Evolutionary conservation across 2,113 vertebrate genomes (phyloP).

Genomic region (Psephotus haematonotus): DNA sequence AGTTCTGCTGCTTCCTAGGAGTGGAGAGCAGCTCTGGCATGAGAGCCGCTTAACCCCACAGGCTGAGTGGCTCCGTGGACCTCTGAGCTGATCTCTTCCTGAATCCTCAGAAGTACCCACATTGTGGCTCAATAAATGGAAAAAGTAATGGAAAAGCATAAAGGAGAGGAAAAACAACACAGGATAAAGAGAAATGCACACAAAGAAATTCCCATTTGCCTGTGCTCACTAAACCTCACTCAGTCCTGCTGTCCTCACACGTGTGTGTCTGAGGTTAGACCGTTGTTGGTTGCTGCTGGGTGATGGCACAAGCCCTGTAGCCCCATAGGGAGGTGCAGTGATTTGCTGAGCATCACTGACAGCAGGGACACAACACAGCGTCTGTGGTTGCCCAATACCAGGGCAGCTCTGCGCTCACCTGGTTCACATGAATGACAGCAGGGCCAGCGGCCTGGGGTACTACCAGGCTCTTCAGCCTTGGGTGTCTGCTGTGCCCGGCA

Average conservation of each 20-base stretch:
- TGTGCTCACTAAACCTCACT: neutral
- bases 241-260: neutral
- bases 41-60: neutral
- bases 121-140: neutral
- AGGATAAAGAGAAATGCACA: neutral
- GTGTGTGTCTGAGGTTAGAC: neutral
- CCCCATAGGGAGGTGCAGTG: neutral
- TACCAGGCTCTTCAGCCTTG: neutral
- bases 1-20: neutral
- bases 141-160: neutral
- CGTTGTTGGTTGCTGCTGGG: fast-evolving
- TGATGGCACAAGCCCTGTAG: fast-evolving
- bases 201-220: neutral
- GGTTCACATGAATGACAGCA: neutral
- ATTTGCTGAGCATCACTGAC: fast-evolving
- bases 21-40: neutral
- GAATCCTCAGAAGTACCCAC: neutral
- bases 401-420: neutral
- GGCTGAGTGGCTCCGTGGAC: neutral
- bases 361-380: neutral
- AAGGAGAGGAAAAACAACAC: neutral
- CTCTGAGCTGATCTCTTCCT: neutral
- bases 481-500: neutral
- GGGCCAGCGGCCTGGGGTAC: neutral
- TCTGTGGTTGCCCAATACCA: neutral